Percentiles rank a stretch among this genome's conserved stretches.
phyloP scores from a whole-genome alignment of 2,888 invertebrate species.

The Eubasilissa splendida region DNA sequence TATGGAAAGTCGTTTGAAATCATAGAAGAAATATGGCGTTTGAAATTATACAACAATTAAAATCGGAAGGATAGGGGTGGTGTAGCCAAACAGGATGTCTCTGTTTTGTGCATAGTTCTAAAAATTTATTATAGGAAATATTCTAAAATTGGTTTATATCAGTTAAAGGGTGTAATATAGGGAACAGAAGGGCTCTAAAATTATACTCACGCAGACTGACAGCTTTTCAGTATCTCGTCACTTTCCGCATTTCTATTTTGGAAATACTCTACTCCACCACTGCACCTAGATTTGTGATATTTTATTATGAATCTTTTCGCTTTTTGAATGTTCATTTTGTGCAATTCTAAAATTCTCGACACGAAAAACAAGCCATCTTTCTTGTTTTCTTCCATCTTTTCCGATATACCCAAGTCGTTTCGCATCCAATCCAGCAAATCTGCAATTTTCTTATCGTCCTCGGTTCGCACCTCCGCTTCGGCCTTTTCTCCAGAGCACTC shows the following conservation, averaged over 20 bases:
- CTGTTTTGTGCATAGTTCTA: no score
- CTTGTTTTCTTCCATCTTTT: constrained; percentile 43
- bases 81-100: no score
- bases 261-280: constrained; percentile 49
- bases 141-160: no score
- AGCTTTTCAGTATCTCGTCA: constrained; percentile 55
- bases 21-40: no score
- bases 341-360: constrained; percentile 34
- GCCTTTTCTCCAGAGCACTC: constrained; percentile 26
- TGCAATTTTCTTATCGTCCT: constrained; percentile 41
- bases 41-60: no score
- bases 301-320: constrained; percentile 49
- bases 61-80: no score
- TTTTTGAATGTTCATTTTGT: constrained; percentile 46
- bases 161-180: no score
- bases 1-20: no score
- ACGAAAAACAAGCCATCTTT: constrained; percentile 47
- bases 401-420: constrained; percentile 47
- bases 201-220: constrained; percentile 53
- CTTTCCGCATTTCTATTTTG: constrained; percentile 54
- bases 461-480: constrained; percentile 49
- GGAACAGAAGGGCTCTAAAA: no score
- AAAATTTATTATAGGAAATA: no score
- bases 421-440: constrained; percentile 47
- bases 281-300: constrained; percentile 52